A percentile compares a stretch with the other conserved stretches of the same genome.
phyloP scores from a whole-genome alignment of 2,113 vertebrate species.

The Scalopus aquaticus region DNA sequence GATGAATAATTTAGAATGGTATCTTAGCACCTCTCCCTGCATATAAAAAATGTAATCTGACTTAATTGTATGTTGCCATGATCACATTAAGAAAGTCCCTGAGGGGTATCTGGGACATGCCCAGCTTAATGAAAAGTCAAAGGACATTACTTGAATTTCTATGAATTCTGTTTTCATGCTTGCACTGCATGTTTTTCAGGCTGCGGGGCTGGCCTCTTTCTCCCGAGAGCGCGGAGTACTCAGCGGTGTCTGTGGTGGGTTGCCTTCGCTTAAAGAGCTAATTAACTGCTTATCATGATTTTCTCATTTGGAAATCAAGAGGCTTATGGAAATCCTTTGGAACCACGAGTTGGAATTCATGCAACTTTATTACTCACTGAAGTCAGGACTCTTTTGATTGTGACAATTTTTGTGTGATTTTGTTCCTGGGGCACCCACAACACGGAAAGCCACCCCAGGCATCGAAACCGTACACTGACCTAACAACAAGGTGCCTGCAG shows the following conservation, averaged over 20 bases:
- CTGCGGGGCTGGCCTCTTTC: conserved; percentile 51
- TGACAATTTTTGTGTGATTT: conserved; percentile 22
- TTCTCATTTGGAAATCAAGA: conserved; percentile 68
- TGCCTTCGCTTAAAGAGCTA: conserved; percentile 67
- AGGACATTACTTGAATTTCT: conserved; percentile 80
- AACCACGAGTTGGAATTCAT: conserved; percentile 59
- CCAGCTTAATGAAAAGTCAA: conserved; percentile 81
- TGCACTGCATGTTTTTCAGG: conserved; percentile 49
- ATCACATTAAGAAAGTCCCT: conserved; percentile 82
- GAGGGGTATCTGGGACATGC: conserved; percentile 69
- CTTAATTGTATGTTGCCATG: conserved; percentile 86
- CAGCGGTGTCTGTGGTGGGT: neutral
- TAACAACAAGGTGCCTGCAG: conserved; percentile 39
- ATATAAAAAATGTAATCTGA: conserved; percentile 83
- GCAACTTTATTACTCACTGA: conserved; percentile 75
- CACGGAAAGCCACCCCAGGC: neutral
- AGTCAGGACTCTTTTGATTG: conserved; percentile 67
- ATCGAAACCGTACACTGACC: neutral
- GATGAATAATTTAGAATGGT: conserved; percentile 86
- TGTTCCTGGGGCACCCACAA: neutral
- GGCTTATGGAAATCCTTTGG: conserved; percentile 77
- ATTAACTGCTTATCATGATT: conserved; percentile 71
- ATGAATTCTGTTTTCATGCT: conserved; percentile 59
- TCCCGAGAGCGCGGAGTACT: conserved; percentile 24
- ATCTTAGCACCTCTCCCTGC: conserved; percentile 77